phyloP scores from a whole-genome alignment of 2,113 vertebrate species.

The Turnix velox region DNA sequence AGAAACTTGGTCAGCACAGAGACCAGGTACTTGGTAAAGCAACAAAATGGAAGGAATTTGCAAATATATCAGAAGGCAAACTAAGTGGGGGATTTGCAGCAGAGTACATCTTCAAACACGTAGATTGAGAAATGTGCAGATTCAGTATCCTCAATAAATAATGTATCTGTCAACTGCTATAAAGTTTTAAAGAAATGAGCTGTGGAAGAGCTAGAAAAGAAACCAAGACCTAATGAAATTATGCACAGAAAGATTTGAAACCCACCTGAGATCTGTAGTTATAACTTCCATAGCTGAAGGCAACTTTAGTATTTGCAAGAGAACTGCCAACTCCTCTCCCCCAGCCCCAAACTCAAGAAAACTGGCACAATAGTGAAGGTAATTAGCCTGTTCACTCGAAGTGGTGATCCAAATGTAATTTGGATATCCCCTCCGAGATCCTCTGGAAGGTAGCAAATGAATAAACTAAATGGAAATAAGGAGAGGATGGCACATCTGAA shows the following conservation, averaged over 20 bases:
- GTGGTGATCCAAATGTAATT: background rate
- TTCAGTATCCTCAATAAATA: slow-evolving; percentile 37
- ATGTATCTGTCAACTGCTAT: background rate
- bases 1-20: background rate
- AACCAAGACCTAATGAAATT: background rate
- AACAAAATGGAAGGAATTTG: background rate
- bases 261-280: background rate
- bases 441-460: background rate
- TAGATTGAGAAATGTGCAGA: background rate
- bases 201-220: background rate
- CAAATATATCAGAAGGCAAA: background rate
- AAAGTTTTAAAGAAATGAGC: background rate
- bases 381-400: background rate
- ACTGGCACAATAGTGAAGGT: background rate
- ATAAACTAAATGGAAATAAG: background rate
- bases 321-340: background rate
- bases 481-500: background rate
- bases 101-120: background rate
- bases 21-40: background rate
- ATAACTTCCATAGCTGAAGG: background rate
- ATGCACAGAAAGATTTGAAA: background rate
- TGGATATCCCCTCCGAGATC: background rate
- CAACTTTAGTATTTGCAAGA: background rate
- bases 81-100: background rate
- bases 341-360: background rate